A percentile compares a stretch with the other conserved stretches of the same genome.
These are phyloP conservation scores for Novumbra hubbsi DNA, from an alignment of 2,797 vertebrate species.

Conservation along the genomic window DNA sequence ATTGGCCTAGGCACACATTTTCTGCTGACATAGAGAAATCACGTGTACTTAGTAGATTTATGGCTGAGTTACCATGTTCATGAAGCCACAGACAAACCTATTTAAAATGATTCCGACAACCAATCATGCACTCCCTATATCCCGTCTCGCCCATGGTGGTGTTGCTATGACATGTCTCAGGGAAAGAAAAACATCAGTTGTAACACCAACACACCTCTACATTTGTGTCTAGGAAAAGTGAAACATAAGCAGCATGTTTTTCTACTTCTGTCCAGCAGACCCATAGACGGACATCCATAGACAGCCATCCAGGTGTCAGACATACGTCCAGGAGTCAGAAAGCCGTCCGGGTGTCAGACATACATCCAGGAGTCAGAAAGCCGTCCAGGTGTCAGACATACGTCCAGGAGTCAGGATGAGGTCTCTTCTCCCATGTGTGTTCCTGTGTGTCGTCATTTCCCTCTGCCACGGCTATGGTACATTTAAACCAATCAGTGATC, in stretches of 20 bases:
- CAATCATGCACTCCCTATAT: neutral
- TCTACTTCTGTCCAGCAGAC: neutral
- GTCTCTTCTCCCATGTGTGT: slow-evolving; percentile 57
- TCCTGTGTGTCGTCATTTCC: slow-evolving; percentile 51
- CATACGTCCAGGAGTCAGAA: neutral
- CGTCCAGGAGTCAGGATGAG: slow-evolving; percentile 56
- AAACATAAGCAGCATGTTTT: no score
- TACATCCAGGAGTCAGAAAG: no score
- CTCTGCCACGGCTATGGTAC: slow-evolving; percentile 54
- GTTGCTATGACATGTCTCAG: slow-evolving; percentile 20
- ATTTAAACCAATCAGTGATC: no score
- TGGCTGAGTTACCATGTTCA: neutral
- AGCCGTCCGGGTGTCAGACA: neutral
- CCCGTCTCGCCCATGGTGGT: neutral
- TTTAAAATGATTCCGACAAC: slow-evolving; percentile 23
- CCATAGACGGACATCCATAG: no score
- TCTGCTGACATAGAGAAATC: slow-evolving; percentile 4
- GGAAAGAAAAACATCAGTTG: neutral
- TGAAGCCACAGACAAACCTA: slow-evolving; percentile 23
- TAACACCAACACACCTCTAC: no score
- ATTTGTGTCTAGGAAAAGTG: no score
- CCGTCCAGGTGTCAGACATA: neutral
- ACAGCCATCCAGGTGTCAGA: no score
- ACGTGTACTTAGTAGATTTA: neutral
- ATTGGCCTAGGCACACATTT: neutral